Base-by-base conservation (phyloP, 2,888 invertebrate genomes). In the Drosophila basisetae region DNA sequence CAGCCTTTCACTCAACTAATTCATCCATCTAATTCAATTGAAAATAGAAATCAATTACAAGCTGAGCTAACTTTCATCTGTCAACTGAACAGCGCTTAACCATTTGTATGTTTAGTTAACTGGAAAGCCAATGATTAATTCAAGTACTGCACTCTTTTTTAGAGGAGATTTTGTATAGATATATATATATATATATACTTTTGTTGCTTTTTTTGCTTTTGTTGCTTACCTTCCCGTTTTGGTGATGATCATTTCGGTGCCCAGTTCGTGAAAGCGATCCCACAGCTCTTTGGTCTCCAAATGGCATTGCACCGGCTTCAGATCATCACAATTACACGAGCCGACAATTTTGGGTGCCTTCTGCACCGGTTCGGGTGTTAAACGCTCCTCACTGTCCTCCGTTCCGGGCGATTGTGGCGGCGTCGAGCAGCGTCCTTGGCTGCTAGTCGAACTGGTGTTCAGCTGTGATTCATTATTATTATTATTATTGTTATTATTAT, bases 231-330 rank as follows among this genome's bases (percentile, higher is more conserved):
- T 96, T 94, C 98, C 98, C 89, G 98, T 98, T 94, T 99, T 99
- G 39, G 98, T 99, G 94, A 99, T 99, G 93, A 99, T 99, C 98
- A 99, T 99, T 94, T 98, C 98, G 7, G 98, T 98, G 82, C 98
- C 98, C 80, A 98, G 94, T 82, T 97, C 97, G 92, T 97, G 96
- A 94, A 99, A 99, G 94, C 98, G 98, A 94, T 98, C 97, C 99
- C 99, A 99, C 37, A 99, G 95, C 89, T 99, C 98, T 94, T 98
- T 98, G 73, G 98, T 98, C 94, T 99, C 99, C 88, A 99, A 94
- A 90, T 97, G 96, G 93, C 98, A 98, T 84, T 97, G 96, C 88
- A 98, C 97, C 88, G 96, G 96, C 84, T 96, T 94, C 91, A 97
- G 95, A 89, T 97, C 97, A 89, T 97, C 97, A 92, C 97, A 96